Percentiles rank a stretch among this genome's conserved stretches.
phyloP scores from a whole-genome alignment of 2,113 vertebrate species.

The Pluvianellus socialis region DNA sequence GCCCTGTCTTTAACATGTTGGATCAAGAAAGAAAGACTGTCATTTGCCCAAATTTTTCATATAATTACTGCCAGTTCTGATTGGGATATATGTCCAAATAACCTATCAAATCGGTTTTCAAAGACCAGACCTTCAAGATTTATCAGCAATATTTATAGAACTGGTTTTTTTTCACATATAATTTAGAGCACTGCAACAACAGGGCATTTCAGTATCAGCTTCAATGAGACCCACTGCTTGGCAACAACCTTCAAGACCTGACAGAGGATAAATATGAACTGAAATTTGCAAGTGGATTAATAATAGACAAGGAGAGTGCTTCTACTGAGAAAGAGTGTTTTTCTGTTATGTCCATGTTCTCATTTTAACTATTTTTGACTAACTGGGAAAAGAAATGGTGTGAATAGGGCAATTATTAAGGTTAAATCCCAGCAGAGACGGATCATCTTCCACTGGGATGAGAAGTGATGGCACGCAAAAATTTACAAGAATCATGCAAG shows the following conservation, averaged over 20 bases:
- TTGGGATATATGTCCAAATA: neutral
- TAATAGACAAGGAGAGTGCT: neutral
- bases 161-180: neutral
- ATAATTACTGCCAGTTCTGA: neutral
- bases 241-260: neutral
- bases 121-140: neutral
- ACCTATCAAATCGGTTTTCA: neutral
- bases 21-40: neutral
- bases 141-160: neutral
- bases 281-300: slow-evolving; percentile 9
- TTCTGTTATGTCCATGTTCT: neutral
- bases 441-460: neutral
- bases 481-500: slow-evolving; percentile 16
- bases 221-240: neutral
- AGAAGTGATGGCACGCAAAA: slow-evolving; percentile 7
- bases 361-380: slow-evolving; percentile 51
- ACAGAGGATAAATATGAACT: neutral
- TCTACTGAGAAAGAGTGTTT: neutral
- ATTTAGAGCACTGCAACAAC: neutral
- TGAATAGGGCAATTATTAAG: slow-evolving; percentile 6
- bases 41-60: neutral
- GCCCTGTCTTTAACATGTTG: neutral
- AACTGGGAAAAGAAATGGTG: neutral
- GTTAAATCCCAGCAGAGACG: slow-evolving; percentile 6
- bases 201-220: neutral